phyloP scores from a whole-genome alignment of 2,113 vertebrate genomes.

The Sterrhoptilus dennistouni region DNA sequence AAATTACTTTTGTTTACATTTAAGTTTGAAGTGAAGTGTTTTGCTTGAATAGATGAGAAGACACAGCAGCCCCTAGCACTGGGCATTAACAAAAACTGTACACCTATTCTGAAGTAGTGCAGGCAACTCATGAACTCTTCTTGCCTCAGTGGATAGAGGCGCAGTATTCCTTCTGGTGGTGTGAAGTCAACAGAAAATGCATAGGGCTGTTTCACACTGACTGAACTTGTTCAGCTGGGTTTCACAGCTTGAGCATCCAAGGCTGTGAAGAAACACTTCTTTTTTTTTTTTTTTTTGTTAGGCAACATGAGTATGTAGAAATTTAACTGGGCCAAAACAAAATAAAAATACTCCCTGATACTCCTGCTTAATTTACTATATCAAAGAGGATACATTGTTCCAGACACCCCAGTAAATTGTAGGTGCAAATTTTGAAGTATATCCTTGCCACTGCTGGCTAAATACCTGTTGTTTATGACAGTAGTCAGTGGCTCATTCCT shows the following conservation, averaged over 20 bases:
- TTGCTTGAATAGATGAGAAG: neutral
- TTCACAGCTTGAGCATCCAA: neutral
- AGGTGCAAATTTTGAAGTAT: neutral
- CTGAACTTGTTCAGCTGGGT: neutral
- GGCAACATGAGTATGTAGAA: neutral
- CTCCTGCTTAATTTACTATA: neutral
- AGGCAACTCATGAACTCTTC: neutral
- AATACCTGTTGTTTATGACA: neutral
- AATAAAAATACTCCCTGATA: neutral
- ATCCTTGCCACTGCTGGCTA: neutral
- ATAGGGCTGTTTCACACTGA: neutral
- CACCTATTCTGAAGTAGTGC: neutral
- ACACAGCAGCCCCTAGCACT: neutral
- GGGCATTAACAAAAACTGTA: neutral
- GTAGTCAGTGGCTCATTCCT: neutral
- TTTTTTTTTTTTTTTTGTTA: neutral
- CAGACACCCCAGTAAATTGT: neutral
- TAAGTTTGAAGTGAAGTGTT: neutral
- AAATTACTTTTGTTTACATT: neutral
- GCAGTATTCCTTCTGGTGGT: neutral
- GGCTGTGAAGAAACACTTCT: neutral
- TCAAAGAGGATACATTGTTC: neutral
- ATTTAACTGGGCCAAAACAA: neutral
- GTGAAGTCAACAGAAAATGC: neutral
- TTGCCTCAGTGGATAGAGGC: neutral